Conservation (phyloP, 2,797 vertebrate species). For the Poeciliopsis paucimaculata region DNA sequence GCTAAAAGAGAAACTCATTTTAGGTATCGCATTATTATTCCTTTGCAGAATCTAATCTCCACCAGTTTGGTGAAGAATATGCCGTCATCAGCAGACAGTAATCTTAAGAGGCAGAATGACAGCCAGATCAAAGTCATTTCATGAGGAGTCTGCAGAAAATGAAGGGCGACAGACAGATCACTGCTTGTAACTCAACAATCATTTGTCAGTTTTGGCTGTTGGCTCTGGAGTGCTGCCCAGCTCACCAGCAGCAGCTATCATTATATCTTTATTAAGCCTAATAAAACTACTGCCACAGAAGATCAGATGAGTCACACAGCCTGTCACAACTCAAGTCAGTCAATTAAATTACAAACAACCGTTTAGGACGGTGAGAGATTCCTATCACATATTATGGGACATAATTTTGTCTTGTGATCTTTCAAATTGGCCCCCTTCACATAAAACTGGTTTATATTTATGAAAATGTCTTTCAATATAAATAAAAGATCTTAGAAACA, state of each 20-base stretch:
- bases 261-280: slow-evolving; percentile 66
- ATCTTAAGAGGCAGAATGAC: slow-evolving; percentile 21
- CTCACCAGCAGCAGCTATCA: slow-evolving; percentile 58
- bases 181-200: slow-evolving; percentile 62
- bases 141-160: slow-evolving; percentile 33
- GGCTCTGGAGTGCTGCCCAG: slow-evolving; percentile 54
- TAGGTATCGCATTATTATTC: neutral
- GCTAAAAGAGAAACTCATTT: slow-evolving; percentile 1
- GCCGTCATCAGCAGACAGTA: slow-evolving; percentile 18
- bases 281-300: slow-evolving; percentile 53
- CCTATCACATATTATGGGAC: too few species aligned
- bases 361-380: neutral
- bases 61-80: slow-evolving; percentile 4
- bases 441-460: neutral
- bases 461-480: neutral
- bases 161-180: slow-evolving; percentile 55
- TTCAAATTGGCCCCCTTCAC: neutral
- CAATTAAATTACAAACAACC: slow-evolving; percentile 17
- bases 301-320: slow-evolving; percentile 53
- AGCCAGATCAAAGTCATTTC: slow-evolving; percentile 40
- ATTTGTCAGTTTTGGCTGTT: slow-evolving; percentile 65
- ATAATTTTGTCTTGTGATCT: neutral
- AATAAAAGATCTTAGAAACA: neutral
- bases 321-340: slow-evolving; percentile 22
- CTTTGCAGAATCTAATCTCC: slow-evolving; percentile 30